phyloP scores from a whole-genome alignment of 2,113 vertebrate species.

The Amphiprion ocellaris region DNA sequence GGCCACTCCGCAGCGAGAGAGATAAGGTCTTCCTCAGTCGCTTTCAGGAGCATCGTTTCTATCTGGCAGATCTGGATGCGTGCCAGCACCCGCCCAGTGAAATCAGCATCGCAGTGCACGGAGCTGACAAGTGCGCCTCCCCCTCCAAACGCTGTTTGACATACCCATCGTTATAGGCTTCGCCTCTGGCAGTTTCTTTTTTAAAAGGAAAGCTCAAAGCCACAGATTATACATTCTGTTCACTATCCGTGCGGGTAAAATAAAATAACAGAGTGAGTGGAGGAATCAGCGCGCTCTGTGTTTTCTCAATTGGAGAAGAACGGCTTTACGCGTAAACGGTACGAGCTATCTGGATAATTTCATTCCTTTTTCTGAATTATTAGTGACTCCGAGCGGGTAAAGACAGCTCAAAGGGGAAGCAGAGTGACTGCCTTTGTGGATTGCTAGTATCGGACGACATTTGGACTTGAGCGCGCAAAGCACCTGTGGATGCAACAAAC shows the following conservation, averaged over 20 bases:
- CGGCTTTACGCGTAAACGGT: constrained; percentile 73
- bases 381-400: constrained; percentile 3
- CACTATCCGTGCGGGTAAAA: constrained; percentile 86
- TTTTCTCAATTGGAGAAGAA: constrained; percentile 68
- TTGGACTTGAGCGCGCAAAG: constrained; percentile 37
- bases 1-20: constrained; percentile 21
- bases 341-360: constrained; percentile 66
- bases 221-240: constrained; percentile 89
- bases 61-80: constrained; percentile 90
- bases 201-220: constrained; percentile 91
- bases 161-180: constrained; percentile 78
- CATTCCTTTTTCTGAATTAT: neutral
- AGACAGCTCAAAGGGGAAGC: neutral
- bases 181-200: constrained; percentile 84
- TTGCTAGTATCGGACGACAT: constrained; percentile 33
- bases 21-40: constrained; percentile 33
- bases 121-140: constrained; percentile 81
- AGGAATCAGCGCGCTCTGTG: constrained; percentile 32
- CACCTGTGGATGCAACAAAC: constrained; percentile 76
- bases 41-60: constrained; percentile 82
- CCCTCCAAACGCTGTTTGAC: constrained; percentile 72
- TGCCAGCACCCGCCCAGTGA: constrained; percentile 88
- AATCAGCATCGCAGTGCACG: constrained; percentile 73
- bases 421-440: constrained; percentile 2
- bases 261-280: constrained; percentile 78